These are phyloP conservation scores for Scaptomyza pallida DNA, from an alignment of 1,140 invertebrate genomes.

Conservation along the genomic window DNA sequence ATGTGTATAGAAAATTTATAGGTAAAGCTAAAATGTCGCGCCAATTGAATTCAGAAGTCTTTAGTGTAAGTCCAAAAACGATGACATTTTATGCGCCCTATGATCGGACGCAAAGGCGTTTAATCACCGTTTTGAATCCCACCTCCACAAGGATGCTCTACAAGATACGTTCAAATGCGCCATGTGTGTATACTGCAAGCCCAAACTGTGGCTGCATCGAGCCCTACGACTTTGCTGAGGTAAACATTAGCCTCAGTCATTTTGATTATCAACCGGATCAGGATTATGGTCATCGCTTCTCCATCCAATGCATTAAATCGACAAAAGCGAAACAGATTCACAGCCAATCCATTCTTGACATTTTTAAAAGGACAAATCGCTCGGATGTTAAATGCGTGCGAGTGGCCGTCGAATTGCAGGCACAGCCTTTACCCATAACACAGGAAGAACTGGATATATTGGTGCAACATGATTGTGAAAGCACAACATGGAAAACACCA, in stretches of 20 bases:
- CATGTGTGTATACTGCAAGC: conserved; percentile 19
- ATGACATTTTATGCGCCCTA: conserved; percentile 62
- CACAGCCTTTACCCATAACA: background rate
- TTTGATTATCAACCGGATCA: conserved; percentile 19
- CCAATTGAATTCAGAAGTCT: conserved; percentile 1
- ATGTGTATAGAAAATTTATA: conserved; percentile 10
- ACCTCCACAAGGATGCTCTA: conserved; percentile 23
- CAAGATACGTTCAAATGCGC: conserved; percentile 48
- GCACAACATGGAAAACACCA: background rate
- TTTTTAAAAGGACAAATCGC: conserved; percentile 17
- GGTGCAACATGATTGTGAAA: background rate
- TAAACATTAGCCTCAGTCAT: conserved; percentile 20
- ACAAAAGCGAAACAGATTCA: background rate
- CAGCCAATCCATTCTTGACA: background rate
- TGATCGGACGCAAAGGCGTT: conserved; percentile 35
- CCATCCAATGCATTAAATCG: conserved; percentile 11
- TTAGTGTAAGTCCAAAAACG: conserved; percentile 37
- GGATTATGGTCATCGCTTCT: conserved; percentile 37
- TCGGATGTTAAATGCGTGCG: conserved; percentile 1
- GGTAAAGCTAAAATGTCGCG: background rate
- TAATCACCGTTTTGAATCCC: conserved; percentile 52
- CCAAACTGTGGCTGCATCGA: conserved; percentile 34
- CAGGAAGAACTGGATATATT: background rate
- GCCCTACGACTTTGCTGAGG: conserved; percentile 35
- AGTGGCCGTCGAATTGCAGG: conserved; percentile 13